Conservation (phyloP, 2,797 vertebrate species). For the Echiichthys vipera region DNA sequence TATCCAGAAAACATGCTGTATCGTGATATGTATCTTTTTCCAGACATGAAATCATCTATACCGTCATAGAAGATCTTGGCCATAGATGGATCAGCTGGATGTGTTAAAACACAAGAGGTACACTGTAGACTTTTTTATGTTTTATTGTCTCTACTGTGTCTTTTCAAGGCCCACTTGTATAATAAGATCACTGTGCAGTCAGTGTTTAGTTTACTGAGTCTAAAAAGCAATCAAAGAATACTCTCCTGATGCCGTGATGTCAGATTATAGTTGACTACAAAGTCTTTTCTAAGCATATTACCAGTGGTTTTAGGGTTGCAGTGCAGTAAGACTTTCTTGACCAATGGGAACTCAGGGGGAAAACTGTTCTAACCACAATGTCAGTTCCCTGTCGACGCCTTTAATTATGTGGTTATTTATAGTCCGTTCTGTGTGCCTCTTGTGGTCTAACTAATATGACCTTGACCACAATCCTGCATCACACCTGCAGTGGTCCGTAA, state of each 20-base stretch:
- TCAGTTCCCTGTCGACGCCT: constrained; percentile 53
- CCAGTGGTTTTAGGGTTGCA: background rate
- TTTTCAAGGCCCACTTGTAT: background rate
- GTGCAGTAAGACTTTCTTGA: constrained; percentile 12
- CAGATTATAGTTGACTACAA: background rate
- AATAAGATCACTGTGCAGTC: background rate
- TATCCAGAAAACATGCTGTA: too few relatives aligned
- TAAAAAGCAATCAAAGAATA: background rate
- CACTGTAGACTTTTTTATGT: too few relatives aligned
- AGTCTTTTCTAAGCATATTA: background rate
- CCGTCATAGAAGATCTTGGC: too few relatives aligned
- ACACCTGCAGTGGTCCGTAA: constrained; percentile 35
- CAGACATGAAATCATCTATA: too few relatives aligned
- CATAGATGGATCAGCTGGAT: background rate
- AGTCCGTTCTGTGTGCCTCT: constrained; percentile 33
- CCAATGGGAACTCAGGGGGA: constrained; percentile 6
- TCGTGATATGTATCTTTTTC: too few relatives aligned
- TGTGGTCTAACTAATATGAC: constrained; percentile 36
- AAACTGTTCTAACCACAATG: constrained; percentile 36
- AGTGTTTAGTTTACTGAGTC: background rate
- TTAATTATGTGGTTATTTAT: constrained; percentile 64
- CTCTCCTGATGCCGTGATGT: background rate
- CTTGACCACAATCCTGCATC: constrained; percentile 26
- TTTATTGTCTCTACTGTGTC: background rate
- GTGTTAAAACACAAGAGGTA: background rate